Evolutionary conservation across 1,140 invertebrate genomes (phyloP).

Genomic region (Drosophila kepulauana): DNA sequence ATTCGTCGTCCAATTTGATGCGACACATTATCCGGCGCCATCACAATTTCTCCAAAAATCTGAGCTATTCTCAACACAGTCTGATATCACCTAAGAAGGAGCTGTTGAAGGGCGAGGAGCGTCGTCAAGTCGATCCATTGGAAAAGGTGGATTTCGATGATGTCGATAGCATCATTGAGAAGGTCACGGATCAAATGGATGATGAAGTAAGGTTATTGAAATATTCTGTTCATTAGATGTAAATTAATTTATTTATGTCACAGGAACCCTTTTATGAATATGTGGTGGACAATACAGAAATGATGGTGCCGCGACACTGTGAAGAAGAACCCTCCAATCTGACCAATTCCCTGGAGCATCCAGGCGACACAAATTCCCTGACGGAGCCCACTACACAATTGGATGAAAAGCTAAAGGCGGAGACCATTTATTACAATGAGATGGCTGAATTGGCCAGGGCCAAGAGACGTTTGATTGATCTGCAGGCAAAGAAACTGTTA

Average conservation of each 20-base stretch:
- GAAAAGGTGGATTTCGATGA: slow-evolving; percentile 75
- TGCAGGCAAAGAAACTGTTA: slow-evolving; percentile 74
- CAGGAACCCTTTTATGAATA: slow-evolving; percentile 76
- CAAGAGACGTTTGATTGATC: slow-evolving; percentile 68
- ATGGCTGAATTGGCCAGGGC: slow-evolving; percentile 78
- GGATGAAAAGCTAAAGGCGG: slow-evolving; percentile 76
- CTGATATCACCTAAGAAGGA: slow-evolving; percentile 65
- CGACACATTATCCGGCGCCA: slow-evolving; percentile 71
- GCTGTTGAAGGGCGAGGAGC: slow-evolving; percentile 21
- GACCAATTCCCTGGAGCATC: slow-evolving; percentile 36
- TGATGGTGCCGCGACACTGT: slow-evolving; percentile 44
- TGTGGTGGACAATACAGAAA: slow-evolving; percentile 67
- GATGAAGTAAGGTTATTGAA: slow-evolving; percentile 55
- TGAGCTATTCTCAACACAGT: slow-evolving; percentile 66
- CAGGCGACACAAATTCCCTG: slow-evolving; percentile 46
- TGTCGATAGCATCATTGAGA: slow-evolving; percentile 76
- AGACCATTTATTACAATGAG: slow-evolving; percentile 81
- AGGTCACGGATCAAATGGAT: slow-evolving; percentile 67
- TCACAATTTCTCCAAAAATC: slow-evolving; percentile 66
- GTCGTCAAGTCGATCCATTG: slow-evolving; percentile 60
- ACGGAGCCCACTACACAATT: slow-evolving; percentile 62
- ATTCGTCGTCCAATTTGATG: slow-evolving; percentile 75
- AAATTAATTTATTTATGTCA: slow-evolving; percentile 50
- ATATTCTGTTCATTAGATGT: background rate
- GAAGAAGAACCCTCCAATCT: slow-evolving; percentile 53